Percentiles rank a stretch among this genome's conserved stretches.
phyloP scores from a whole-genome alignment of 2,888 invertebrate species.

The Meghimatium bilineatum region DNA sequence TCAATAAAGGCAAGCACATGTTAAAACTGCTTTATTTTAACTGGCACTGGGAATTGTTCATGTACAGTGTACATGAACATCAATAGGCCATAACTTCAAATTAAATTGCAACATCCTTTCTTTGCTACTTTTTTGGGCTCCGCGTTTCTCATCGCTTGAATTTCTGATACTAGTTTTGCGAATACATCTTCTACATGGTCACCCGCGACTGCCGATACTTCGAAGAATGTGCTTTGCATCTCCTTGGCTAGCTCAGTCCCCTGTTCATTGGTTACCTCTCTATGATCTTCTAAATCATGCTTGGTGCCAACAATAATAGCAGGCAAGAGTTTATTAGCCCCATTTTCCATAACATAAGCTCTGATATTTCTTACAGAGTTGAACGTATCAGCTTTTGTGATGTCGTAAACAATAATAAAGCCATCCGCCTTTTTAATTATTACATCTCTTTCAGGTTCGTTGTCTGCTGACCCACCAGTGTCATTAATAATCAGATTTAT shows the following conservation, averaged over 20 bases:
- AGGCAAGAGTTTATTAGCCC: no score
- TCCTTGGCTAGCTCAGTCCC: background rate
- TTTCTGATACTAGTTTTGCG: background rate
- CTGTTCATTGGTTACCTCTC: background rate
- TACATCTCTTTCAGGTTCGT: background rate
- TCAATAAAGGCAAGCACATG: no score
- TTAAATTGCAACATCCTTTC: no score
- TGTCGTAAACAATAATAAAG: background rate
- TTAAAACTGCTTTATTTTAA: no score
- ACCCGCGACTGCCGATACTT: background rate
- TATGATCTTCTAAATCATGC: background rate
- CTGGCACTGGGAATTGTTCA: no score
- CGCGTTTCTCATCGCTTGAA: background rate
- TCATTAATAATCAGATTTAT: background rate
- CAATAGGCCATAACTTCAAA: no score
- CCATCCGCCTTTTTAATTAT: background rate
- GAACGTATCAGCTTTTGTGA: constrained; percentile 2
- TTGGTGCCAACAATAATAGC: background rate
- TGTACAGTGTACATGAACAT: no score
- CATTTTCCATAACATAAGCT: no score
- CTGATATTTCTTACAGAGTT: background rate
- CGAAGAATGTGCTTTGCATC: background rate
- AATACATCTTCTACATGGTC: background rate
- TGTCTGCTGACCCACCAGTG: background rate
- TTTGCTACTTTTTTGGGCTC: no score